Conservation (phyloP, 2,113 vertebrate species). For the Chamaetylas fuelleborni region DNA sequence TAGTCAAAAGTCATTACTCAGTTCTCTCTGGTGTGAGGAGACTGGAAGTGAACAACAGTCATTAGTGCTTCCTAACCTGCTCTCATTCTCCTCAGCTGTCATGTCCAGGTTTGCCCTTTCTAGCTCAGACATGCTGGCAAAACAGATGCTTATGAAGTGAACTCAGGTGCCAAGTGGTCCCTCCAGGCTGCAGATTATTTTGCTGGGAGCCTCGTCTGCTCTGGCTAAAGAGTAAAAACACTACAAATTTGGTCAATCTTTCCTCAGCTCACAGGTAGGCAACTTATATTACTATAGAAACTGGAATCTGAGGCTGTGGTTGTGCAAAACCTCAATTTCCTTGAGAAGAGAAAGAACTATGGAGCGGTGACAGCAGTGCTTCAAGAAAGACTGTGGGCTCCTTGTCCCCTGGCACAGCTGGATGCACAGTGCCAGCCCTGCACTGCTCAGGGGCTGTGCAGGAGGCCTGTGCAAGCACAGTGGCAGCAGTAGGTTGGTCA, state of each 20-base stretch:
- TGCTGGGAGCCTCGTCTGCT: background rate
- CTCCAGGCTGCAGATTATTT: background rate
- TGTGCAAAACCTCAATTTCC: background rate
- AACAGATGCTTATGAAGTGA: background rate
- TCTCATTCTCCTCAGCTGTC: background rate
- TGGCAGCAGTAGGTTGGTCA: accelerated
- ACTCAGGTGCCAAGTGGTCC: background rate
- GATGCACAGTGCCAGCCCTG: background rate
- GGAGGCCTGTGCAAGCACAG: accelerated
- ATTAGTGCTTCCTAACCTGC: background rate
- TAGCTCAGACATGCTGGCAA: background rate
- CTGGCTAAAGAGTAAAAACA: background rate
- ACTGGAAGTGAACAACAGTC: background rate
- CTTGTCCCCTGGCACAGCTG: accelerated
- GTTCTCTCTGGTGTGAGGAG: background rate
- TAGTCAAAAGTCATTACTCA: background rate
- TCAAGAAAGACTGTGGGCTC: background rate
- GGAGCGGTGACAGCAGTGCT: background rate
- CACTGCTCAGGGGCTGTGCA: accelerated
- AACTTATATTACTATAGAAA: background rate
- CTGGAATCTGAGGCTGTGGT: background rate
- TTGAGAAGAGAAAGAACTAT: background rate
- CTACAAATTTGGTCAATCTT: background rate
- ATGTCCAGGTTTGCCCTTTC: background rate
- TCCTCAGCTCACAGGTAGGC: background rate